Percentiles rank a stretch among this genome's conserved stretches.
Conservation (phyloP, 2,797 vertebrate genomes). For the Tangara arthus region DNA sequence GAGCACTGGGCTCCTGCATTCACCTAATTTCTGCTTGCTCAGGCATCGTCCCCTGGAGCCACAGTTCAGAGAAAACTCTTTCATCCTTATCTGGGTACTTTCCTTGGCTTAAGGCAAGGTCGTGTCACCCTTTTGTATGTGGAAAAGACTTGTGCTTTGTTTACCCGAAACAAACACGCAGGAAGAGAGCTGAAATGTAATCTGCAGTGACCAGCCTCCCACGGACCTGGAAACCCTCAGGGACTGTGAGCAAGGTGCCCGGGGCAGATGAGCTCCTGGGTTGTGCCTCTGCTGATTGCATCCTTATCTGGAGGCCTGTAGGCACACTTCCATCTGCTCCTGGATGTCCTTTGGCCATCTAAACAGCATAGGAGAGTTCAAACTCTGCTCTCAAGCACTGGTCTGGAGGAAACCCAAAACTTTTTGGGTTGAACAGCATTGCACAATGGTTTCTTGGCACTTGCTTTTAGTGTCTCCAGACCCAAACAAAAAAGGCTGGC, state of each 20-base stretch:
- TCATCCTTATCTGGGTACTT: conserved; percentile 26
- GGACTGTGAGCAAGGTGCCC: accelerated
- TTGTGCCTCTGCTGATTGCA: neutral
- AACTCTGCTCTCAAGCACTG: neutral
- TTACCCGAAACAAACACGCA: conserved; percentile 3
- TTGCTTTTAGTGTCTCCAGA: neutral
- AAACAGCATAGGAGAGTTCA: neutral
- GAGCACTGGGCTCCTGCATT: neutral
- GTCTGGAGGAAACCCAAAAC: neutral
- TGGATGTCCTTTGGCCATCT: neutral
- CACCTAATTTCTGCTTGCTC: neutral
- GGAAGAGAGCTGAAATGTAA: neutral
- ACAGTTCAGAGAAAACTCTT: neutral
- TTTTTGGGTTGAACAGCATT: neutral
- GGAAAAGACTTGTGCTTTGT: conserved; percentile 15
- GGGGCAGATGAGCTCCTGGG: neutral
- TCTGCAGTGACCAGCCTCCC: neutral
- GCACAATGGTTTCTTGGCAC: neutral
- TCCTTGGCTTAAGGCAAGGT: conserved; percentile 40
- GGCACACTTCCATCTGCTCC: neutral
- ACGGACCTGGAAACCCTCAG: accelerated
- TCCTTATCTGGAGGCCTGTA: neutral
- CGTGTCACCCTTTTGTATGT: neutral
- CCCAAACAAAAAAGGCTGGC: neutral
- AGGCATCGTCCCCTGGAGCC: neutral